Evolutionary conservation across 2,888 invertebrate genomes (phyloP).

Genomic region (Hyles lineata): DNA sequence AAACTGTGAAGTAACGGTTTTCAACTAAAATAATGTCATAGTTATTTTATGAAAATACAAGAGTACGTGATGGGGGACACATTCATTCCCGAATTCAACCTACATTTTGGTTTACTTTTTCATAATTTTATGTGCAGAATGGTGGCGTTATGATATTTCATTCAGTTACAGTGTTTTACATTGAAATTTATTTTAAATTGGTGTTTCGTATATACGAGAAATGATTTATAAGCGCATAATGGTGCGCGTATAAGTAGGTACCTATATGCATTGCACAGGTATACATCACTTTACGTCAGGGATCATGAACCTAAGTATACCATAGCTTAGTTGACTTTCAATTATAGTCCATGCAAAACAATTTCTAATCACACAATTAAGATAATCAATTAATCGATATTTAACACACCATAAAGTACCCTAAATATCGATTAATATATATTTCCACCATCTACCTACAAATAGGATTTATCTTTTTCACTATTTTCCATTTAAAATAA

Average conservation of each 20-base stretch:
- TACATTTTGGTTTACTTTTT: background rate
- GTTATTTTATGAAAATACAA: conserved; percentile 54
- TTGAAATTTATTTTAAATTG: conserved; percentile 3
- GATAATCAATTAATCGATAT: no score
- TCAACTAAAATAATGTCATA: conserved; percentile 54
- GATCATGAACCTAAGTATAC: no score
- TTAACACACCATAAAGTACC: no score
- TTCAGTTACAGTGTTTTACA: background rate
- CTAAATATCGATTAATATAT: no score
- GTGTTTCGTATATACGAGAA: background rate
- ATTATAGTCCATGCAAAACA: no score
- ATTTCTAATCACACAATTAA: no score
- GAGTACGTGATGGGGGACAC: background rate
- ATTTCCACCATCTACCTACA: no score
- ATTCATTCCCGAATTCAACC: background rate
- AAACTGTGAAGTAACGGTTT: conserved; percentile 64
- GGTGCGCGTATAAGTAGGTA: background rate
- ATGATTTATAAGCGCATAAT: background rate
- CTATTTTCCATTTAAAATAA: background rate
- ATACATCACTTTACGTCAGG: no score
- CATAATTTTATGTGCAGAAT: background rate
- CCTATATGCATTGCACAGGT: no score
- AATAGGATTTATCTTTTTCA: no score
- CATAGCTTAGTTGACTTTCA: no score
- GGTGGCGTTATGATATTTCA: background rate